These are phyloP conservation scores for Aurelia coerulea DNA, from an alignment of 30 jellyfish, hydroid and myxozoan genomes.

Conservation along the genomic window DNA sequence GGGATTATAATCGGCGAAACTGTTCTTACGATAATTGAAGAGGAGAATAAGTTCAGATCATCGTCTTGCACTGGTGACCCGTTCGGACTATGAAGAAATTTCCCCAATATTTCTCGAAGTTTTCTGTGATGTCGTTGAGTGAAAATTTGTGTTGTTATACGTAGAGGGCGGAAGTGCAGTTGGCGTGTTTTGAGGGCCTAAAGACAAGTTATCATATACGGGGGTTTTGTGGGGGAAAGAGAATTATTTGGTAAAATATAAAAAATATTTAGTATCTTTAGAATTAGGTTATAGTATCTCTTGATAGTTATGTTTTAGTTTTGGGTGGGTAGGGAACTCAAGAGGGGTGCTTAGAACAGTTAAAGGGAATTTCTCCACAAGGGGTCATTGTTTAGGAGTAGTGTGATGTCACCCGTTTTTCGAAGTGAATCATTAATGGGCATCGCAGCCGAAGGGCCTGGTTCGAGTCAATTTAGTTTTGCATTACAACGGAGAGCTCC, in stretches of 20 bases:
- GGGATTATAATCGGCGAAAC: constrained; percentile 60
- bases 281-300: too few species aligned
- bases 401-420: constrained; percentile 60
- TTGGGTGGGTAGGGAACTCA: too few species aligned
- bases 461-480: constrained; percentile 97
- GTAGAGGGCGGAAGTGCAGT: constrained; percentile 73
- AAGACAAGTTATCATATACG: constrained; percentile 34
- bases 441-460: constrained; percentile 93
- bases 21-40: constrained; percentile 57
- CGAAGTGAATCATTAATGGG: constrained; percentile 58
- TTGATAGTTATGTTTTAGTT: too few species aligned
- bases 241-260: not conserved
- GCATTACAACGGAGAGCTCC: constrained; percentile 94
- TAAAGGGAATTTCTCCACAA: not conserved
- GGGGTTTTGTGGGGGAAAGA: constrained; percentile 42
- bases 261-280: not conserved
- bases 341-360: too few species aligned
- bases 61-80: constrained; percentile 51
- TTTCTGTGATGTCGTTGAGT: not conserved
- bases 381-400: not conserved
- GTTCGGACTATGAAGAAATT: not conserved
- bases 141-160: constrained; percentile 2
- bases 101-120: not conserved
- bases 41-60: constrained; percentile 30
- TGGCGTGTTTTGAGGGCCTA: constrained; percentile 82